Evolutionary conservation across 2,797 vertebrate genomes (phyloP).

Genomic region (Lithobates pipiens): DNA sequence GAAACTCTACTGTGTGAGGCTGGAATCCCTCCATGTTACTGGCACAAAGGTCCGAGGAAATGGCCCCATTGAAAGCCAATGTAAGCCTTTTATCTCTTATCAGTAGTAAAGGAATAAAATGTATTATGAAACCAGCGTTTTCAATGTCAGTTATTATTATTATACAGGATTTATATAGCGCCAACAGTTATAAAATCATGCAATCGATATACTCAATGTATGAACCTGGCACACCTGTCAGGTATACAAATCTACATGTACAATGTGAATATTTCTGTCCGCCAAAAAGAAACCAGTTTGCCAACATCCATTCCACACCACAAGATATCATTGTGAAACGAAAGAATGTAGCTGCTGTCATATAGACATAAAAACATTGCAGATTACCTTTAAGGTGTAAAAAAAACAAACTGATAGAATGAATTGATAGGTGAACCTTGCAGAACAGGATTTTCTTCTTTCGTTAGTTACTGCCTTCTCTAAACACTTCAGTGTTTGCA

Average conservation of each 20-base stretch:
- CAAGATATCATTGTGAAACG: not conserved
- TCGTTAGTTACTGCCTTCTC: constrained; percentile 47
- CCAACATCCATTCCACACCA: not conserved
- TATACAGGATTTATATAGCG: no score
- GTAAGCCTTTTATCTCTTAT: no score
- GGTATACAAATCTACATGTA: not conserved
- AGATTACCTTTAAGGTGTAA: constrained; percentile 12
- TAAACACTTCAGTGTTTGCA: constrained; percentile 54
- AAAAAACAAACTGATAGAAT: constrained; percentile 18
- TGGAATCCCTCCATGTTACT: not conserved
- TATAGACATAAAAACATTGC: not conserved
- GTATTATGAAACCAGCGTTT: no score
- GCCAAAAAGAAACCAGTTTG: no score
- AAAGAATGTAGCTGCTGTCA: not conserved
- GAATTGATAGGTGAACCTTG: constrained; percentile 26
- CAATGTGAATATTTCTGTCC: not conserved
- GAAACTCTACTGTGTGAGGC: no score
- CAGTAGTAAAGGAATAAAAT: no score
- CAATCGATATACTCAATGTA: no score
- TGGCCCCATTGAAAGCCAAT: no score
- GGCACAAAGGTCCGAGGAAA: no score
- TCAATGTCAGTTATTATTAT: no score
- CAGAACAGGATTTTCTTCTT: constrained; percentile 51
- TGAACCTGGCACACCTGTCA: no score
- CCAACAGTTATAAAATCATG: not conserved